Evolutionary conservation across 2,113 vertebrate genomes (phyloP), one percentile per base, ranked within the genome.

Genomic region (Trematomus loennbergii): DNA sequence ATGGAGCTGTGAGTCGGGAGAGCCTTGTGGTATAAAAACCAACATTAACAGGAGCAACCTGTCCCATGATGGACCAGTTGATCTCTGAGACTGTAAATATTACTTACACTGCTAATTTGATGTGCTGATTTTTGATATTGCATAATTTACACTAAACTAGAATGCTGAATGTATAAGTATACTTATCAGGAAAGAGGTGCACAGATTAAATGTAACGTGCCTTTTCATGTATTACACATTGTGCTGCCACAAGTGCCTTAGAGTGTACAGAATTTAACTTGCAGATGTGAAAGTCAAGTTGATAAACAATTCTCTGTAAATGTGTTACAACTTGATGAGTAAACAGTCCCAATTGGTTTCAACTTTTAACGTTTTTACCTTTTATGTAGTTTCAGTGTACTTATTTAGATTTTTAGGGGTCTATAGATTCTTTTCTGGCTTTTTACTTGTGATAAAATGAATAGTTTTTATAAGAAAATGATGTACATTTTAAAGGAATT

Each of bases 1-100:
- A 96, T 67, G 94, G 96, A 88, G 96, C 95, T 16, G 95, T 97
- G 87, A 98, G 97, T 84, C 94, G 97, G 3, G 96, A 97, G 85
- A 98, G 97, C 88, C 90, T 98, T 83, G 96, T 98, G 71, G 97
- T 98, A 82, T 97, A 67, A 95, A 29, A 88, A n/a, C n/a, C 17
- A 52, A 55, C 12, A 1, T 0, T 13, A 55, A 4, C 29, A 36
- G 17, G 33, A 76, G 66, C 67, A 25, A 43, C 49, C 3, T 50
- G 48, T 49, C 22, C 12, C 22, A 36, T 49, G 9, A 29, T 33
- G 9, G 18, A 67, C 10, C 15, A 25, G 25, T 20, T 65, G 15
- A 48, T 75, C 64, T 58, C 12, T 57, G 3, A 59, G 22, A 78
- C 62, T 91, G 85, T 91, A 89, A 81, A 91, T 91, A 74, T 40